Conservation (phyloP, 2,113 vertebrate genomes). For the Antigone vipio region DNA sequence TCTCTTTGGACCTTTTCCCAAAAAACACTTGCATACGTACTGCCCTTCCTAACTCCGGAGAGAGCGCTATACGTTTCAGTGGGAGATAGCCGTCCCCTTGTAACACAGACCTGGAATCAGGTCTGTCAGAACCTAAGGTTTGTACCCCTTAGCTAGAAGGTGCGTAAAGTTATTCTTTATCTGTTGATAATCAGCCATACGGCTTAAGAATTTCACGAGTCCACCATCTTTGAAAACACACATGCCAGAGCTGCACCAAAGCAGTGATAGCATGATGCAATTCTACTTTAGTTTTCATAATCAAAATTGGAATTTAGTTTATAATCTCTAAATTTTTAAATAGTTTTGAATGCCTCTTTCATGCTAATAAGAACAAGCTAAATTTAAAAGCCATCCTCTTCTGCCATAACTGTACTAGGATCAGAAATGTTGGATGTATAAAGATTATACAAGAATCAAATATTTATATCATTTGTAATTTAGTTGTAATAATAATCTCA, state of each 20-base stretch:
- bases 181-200: neutral
- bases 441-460: neutral
- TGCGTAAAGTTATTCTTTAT: neutral
- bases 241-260: constrained; percentile 28
- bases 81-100: neutral
- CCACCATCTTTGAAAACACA: neutral
- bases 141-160: neutral
- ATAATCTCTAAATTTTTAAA: neutral
- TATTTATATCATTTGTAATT: constrained; percentile 6
- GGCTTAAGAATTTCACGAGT: neutral
- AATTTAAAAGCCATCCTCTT: constrained; percentile 7
- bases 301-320: neutral
- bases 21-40: rapidly evolving
- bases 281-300: neutral
- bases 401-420: neutral
- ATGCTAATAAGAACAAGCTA: neutral
- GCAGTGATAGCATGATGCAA: neutral
- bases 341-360: constrained; percentile 10
- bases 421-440: neutral
- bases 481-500: constrained; percentile 11
- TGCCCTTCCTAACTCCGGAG: neutral
- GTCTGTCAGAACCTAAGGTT: neutral
- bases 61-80: neutral
- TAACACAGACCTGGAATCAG: neutral
- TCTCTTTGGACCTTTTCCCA: neutral